Base-by-base conservation (phyloP, 35 echinoderm and acorn worm species). In the Chiridota heheva region DNA sequence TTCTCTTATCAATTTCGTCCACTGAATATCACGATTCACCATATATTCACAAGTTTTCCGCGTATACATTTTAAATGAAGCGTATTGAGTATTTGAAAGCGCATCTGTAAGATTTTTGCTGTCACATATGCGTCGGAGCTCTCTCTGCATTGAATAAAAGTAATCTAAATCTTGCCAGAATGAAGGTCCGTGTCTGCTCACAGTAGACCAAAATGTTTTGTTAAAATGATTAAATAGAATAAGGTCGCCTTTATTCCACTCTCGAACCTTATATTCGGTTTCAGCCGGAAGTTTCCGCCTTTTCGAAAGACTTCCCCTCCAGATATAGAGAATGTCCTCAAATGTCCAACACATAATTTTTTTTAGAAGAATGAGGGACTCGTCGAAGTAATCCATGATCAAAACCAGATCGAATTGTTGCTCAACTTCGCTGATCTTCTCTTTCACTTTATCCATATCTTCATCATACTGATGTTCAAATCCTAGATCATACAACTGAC, bases 371-470 rank as follows among this genome's bases (percentile, higher is more conserved):
- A 96, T 67, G 10, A 96, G 43, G 0, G 92, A 90, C 36, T 96
- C 92, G 44, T 91, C 93, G 42, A 90, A 84, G 40, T 97, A 91
- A 73, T 97, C 93, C 1, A 57, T 77, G 25, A 97, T 82, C 80
- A 97, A 47, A 31, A 97, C 73, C 22, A 97, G 62, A 80, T 97
- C 88, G 60, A 97, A 84, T 40, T 87, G 83, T 42, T 57, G 8
- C 2, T 63, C 68, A 42, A 97, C 17, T 72, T 82, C 22, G 44
- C 36, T 20, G 17, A 97, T 80, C 39, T 84, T 70, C 25, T 72
- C 43, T 17, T 46, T 28, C 12, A 97, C 74, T 51, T 37, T 56
- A 0, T 13, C 67, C 6, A 69, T 43, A 41, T 79, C 49, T 15
- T 83, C 63, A 45, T 87, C 61, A 42, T 66, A 4, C 2, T 2